Conservation (phyloP, 2,113 vertebrate species). For the Ia io region DNA sequence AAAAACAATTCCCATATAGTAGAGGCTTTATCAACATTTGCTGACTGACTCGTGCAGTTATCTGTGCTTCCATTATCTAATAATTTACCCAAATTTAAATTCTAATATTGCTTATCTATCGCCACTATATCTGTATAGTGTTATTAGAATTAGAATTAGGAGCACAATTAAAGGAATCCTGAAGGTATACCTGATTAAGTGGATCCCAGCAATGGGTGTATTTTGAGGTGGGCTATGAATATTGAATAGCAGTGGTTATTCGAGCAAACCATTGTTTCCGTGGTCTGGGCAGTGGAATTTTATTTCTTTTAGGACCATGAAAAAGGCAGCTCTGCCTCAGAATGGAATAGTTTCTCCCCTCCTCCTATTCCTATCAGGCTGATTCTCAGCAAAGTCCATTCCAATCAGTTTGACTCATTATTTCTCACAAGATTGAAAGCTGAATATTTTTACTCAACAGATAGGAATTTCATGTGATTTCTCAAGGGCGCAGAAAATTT, state of each 20-base stretch:
- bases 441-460: conserved; percentile 43
- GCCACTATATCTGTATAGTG: neutral
- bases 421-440: conserved; percentile 46
- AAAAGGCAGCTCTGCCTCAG: neutral
- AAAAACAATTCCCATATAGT: neutral
- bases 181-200: neutral
- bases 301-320: neutral
- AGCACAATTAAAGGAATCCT: neutral
- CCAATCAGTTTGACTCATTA: conserved; percentile 63
- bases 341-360: neutral
- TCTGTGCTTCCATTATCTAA: neutral
- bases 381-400: conserved; percentile 31
- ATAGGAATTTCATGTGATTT: conserved; percentile 46
- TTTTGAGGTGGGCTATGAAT: neutral
- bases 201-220: neutral
- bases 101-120: neutral
- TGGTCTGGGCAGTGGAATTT: neutral
- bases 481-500: conserved; percentile 57
- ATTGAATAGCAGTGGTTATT: neutral
- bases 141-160: neutral
- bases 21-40: neutral
- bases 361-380: neutral
- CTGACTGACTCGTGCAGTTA: neutral
- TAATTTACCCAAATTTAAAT: neutral
- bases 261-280: neutral